phyloP scores from a whole-genome alignment of 1,140 invertebrate species.

The Drosophila ambigua region DNA sequence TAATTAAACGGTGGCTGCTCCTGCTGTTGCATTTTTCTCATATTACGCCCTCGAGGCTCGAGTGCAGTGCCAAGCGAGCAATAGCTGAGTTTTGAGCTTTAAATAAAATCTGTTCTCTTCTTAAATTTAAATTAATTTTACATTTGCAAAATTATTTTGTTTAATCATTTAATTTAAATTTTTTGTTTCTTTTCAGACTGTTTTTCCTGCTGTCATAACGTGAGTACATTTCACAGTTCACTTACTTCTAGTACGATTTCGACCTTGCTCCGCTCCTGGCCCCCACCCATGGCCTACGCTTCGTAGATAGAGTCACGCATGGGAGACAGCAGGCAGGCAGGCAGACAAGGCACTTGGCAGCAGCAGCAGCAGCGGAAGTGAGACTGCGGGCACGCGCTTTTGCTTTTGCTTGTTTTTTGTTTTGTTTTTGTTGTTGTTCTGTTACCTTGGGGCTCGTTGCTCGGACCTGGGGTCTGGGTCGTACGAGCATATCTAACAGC shows the following conservation, averaged over 20 bases:
- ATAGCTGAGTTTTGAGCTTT: no score
- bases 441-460: slow-evolving; percentile 6
- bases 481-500: slow-evolving; percentile 40
- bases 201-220: no score
- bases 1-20: not conserved
- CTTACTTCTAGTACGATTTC: slow-evolving; percentile 2
- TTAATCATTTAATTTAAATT: slow-evolving; percentile 15
- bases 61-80: no score
- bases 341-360: slow-evolving; percentile 37
- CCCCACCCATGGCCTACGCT: slow-evolving; percentile 1
- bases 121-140: no score
- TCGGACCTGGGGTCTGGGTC: slow-evolving; percentile 27
- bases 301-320: slow-evolving; percentile 68
- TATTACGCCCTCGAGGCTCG: no score
- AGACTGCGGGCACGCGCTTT: slow-evolving; percentile 67
- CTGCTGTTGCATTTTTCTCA: no score
- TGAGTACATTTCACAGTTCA: not conserved
- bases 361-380: slow-evolving; percentile 64
- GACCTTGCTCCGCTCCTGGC: slow-evolving; percentile 55
- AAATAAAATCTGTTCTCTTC: no score
- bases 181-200: slow-evolving; percentile 1
- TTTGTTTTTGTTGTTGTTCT: slow-evolving; percentile 27
- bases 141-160: slow-evolving; percentile 9
- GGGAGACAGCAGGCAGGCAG: slow-evolving; percentile 13
- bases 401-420: slow-evolving; percentile 25